A percentile compares a stretch with the other conserved stretches of the same genome.
phyloP scores from a whole-genome alignment of 37 sponge, comb jelly and placozoan species.

The Beroe forskalii region DNA sequence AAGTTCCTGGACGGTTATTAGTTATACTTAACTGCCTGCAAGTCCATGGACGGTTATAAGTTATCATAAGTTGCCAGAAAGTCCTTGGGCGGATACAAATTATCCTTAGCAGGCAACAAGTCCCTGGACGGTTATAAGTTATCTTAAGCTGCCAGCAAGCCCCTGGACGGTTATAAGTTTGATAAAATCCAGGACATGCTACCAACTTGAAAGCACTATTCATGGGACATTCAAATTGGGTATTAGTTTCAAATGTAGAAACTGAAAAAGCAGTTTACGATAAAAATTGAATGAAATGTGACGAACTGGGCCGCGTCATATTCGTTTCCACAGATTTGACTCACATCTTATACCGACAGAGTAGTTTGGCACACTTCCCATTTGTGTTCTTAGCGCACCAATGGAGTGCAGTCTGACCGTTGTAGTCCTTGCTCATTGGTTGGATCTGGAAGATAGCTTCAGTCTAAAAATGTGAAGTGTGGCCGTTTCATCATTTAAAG shows the following conservation, averaged over 20 bases:
- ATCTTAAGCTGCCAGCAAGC: background rate
- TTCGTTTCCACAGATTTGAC: no score
- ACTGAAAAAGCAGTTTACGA: no score
- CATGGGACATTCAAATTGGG: no score
- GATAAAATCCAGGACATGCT: no score
- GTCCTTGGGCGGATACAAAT: background rate
- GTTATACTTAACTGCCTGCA: slow-evolving; percentile 9
- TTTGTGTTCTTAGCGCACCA: slow-evolving; percentile 63
- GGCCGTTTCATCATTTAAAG: no score
- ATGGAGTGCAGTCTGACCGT: slow-evolving; percentile 52
- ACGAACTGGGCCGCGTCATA: no score
- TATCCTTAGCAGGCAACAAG: slow-evolving; percentile 7
- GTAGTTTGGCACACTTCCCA: slow-evolving; percentile 33
- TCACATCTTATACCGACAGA: slow-evolving; percentile 26
- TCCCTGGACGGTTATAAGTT: slow-evolving; percentile 19
- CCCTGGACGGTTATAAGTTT: slow-evolving; percentile 10
- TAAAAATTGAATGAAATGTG: no score
- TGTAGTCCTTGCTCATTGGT: slow-evolving; percentile 28
- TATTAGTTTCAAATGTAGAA: background rate
- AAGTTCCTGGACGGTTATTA: background rate
- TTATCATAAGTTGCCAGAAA: background rate
- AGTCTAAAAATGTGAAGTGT: no score
- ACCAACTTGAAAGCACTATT: no score
- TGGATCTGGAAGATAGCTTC: slow-evolving; percentile 18
- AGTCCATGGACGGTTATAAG: background rate